Conservation (phyloP, 1,140 invertebrate genomes). For the Neodiprion lecontei region DNA sequence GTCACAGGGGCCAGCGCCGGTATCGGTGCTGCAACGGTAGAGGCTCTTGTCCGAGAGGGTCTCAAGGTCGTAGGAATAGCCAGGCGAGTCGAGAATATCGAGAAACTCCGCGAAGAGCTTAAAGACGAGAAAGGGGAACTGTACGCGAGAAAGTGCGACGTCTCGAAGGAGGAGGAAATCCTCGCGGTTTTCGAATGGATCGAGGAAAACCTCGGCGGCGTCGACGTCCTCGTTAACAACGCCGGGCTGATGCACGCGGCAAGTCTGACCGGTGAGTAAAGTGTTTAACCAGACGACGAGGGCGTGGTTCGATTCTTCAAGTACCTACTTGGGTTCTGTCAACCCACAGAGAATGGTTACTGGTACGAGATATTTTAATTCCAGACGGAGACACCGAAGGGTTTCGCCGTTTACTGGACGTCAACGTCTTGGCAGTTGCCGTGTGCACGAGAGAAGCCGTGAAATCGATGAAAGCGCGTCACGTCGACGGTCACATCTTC, state of each 20-base stretch:
- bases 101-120: slow-evolving; percentile 47
- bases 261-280: slow-evolving; percentile 47
- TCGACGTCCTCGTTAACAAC: slow-evolving; percentile 79
- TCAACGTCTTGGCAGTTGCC: slow-evolving; percentile 66
- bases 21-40: slow-evolving; percentile 70
- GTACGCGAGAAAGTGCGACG: slow-evolving; percentile 67
- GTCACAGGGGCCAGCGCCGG: slow-evolving; percentile 78
- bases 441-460: slow-evolving; percentile 66
- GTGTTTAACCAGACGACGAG: background rate
- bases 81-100: slow-evolving; percentile 66
- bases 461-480: slow-evolving; percentile 62
- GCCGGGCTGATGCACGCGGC: slow-evolving; percentile 65
- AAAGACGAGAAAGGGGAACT: slow-evolving; percentile 50
- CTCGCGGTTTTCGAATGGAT: slow-evolving; percentile 70
- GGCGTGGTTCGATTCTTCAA: too few relatives aligned
- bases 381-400: slow-evolving; percentile 34
- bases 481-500: slow-evolving; percentile 63
- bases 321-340: slow-evolving; percentile 23
- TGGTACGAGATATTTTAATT: slow-evolving; percentile 26
- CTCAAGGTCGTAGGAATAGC: slow-evolving; percentile 76
- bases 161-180: slow-evolving; percentile 71
- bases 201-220: slow-evolving; percentile 66
- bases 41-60: slow-evolving; percentile 66
- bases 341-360: background rate
- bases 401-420: slow-evolving; percentile 57